These are phyloP conservation scores for Agriotes lineatus DNA, from an alignment of 2,888 invertebrate genomes.

Conservation along the genomic window DNA sequence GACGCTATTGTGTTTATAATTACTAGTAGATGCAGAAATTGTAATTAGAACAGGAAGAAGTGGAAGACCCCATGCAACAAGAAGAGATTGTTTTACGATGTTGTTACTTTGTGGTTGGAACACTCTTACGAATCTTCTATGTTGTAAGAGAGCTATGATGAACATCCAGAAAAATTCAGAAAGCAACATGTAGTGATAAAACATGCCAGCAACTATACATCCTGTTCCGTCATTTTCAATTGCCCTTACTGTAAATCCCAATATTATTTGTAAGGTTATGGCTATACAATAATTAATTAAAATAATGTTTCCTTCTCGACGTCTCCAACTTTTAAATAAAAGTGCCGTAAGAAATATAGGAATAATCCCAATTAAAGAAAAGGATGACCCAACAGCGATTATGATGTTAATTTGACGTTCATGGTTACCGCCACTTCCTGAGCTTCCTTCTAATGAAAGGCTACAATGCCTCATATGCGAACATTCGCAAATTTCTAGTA, in stretches of 20 bases:
- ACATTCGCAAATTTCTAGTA: conserved; percentile 33
- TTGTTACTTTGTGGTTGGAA: conserved; percentile 70
- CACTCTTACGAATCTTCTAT: conserved; percentile 73
- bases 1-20: conserved; percentile 57
- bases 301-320: conserved; percentile 71
- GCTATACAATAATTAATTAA: conserved; percentile 69
- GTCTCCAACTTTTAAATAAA: conserved; percentile 70
- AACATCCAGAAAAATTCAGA: conserved; percentile 78
- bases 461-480: conserved; percentile 30
- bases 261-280: conserved; percentile 65
- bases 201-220: conserved; percentile 70
- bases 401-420: conserved; percentile 62
- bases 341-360: conserved; percentile 67
- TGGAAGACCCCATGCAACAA: conserved; percentile 73
- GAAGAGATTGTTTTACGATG: conserved; percentile 70
- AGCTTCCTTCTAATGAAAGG: conserved; percentile 51
- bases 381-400: conserved; percentile 66
- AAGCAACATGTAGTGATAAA: conserved; percentile 74
- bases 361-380: conserved; percentile 67
- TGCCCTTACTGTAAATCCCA: conserved; percentile 61
- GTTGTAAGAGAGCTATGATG: conserved; percentile 74
- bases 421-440: neutral
- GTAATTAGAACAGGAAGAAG: conserved; percentile 66
- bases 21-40: conserved; percentile 1
- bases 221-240: conserved; percentile 62